Conservation (phyloP, 53 echinoderm and acorn worm species). For the Astropecten irregularis region DNA sequence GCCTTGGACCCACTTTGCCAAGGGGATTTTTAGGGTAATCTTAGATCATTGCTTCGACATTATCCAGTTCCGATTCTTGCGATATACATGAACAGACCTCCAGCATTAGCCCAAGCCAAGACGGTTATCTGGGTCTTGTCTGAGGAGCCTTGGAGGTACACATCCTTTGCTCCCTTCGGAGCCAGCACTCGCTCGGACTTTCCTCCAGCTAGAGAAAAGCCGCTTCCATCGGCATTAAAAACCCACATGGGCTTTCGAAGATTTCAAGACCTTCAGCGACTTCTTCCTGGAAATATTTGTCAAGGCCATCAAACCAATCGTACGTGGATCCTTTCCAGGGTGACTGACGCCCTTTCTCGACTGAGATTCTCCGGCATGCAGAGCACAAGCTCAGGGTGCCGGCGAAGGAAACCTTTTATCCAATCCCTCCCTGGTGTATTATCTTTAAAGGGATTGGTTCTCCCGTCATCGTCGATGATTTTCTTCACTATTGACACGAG, state of each 20-base stretch:
- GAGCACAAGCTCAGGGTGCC: too few species aligned
- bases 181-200: conserved; percentile 37
- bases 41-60: too few species aligned
- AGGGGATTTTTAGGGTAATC: too few species aligned
- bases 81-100: too few species aligned
- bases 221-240: conserved; percentile 65
- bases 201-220: conserved; percentile 36
- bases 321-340: neutral
- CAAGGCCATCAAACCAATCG: neutral
- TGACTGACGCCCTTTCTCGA: neutral
- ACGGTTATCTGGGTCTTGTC: conserved; percentile 52
- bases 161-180: conserved; percentile 15
- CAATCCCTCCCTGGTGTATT: conserved; percentile 51
- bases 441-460: conserved; percentile 28
- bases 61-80: too few species aligned
- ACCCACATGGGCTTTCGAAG: conserved; percentile 28
- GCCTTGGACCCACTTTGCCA: too few species aligned
- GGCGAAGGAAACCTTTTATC: too few species aligned
- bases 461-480: conserved; percentile 19
- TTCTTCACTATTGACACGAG: neutral
- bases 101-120: conserved; percentile 4
- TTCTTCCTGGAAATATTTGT: neutral
- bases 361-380: neutral
- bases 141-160: neutral
- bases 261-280: conserved; percentile 5